Conservation (phyloP, 2,888 invertebrate genomes). For the Malacosoma neustria region DNA sequence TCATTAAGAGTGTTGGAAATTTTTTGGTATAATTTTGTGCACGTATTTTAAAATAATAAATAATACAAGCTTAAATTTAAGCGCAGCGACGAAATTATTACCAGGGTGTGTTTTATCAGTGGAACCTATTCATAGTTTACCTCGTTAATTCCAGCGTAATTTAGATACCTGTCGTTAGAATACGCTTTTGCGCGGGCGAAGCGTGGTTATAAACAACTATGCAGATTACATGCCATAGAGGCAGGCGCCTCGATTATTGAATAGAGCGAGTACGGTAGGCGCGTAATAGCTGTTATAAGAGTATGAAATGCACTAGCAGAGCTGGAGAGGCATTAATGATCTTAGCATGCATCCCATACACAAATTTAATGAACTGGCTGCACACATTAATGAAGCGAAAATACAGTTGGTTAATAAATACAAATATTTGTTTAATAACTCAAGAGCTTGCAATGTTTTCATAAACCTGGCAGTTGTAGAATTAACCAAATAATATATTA, state of each 20-base stretch:
- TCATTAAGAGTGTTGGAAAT: too few species aligned
- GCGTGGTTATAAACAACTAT: too few species aligned
- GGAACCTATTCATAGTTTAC: too few species aligned
- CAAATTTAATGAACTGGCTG: neutral
- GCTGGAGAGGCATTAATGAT: constrained; percentile 1
- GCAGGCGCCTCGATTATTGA: constrained; percentile 21
- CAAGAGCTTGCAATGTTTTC: neutral
- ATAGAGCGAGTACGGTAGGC: constrained; percentile 14
- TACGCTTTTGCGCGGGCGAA: too few species aligned
- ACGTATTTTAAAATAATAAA: too few species aligned
- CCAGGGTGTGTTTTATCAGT: too few species aligned
- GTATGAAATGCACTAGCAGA: constrained; percentile 10
- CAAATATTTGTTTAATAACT: neutral
- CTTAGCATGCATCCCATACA: neutral
- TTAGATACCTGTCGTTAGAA: too few species aligned
- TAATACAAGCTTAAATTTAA: too few species aligned
- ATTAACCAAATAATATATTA: neutral
- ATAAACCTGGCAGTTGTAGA: neutral
- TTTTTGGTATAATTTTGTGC: too few species aligned
- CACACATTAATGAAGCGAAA: neutral
- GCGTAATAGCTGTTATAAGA: constrained; percentile 17
- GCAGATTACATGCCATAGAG: too few species aligned
- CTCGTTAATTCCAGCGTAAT: too few species aligned
- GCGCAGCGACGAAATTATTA: too few species aligned
- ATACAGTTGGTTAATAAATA: neutral